These are phyloP conservation scores for Leptodactylus fuscus DNA, from an alignment of 2,113 vertebrate species.

Conservation along the genomic window DNA sequence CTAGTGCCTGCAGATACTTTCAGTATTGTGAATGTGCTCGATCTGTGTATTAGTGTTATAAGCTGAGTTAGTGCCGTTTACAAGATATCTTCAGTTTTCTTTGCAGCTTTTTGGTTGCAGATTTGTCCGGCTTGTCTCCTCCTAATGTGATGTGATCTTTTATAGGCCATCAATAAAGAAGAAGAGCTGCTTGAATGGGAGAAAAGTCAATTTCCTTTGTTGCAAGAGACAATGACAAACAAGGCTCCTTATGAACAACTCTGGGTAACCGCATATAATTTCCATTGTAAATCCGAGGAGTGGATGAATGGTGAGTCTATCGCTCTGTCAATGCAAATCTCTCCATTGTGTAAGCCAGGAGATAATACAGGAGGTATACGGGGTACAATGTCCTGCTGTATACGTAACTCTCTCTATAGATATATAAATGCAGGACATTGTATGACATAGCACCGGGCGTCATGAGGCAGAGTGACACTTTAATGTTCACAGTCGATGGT, in stretches of 20 bases:
- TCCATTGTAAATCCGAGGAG: constrained; percentile 81
- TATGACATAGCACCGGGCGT: too few species aligned
- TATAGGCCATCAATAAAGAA: constrained; percentile 87
- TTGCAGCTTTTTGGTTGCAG: not conserved
- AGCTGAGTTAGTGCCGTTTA: not conserved
- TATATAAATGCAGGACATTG: not conserved
- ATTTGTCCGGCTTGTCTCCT: not conserved
- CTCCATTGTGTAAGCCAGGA: not conserved
- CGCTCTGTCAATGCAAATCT: not conserved
- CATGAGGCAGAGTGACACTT: too few species aligned
- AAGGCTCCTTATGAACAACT: constrained; percentile 88
- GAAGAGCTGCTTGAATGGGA: constrained; percentile 82
- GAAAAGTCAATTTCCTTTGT: constrained; percentile 80
- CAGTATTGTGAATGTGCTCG: too few species aligned
- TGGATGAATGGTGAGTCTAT: constrained; percentile 86
- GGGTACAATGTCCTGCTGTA: too few species aligned
- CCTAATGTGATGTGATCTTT: not conserved
- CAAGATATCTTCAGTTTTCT: not conserved
- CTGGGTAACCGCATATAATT: constrained; percentile 83
- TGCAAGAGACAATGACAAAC: constrained; percentile 77
- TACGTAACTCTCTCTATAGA: not conserved
- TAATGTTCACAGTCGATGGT: too few species aligned
- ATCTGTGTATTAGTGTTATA: too few species aligned
- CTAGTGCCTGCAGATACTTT: too few species aligned
- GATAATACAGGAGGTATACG: not conserved